A percentile compares a stretch with the other conserved stretches of the same genome.
Evolutionary conservation across 1,140 invertebrate species (phyloP).

Genomic region (Drosophila pseudoobscura): DNA sequence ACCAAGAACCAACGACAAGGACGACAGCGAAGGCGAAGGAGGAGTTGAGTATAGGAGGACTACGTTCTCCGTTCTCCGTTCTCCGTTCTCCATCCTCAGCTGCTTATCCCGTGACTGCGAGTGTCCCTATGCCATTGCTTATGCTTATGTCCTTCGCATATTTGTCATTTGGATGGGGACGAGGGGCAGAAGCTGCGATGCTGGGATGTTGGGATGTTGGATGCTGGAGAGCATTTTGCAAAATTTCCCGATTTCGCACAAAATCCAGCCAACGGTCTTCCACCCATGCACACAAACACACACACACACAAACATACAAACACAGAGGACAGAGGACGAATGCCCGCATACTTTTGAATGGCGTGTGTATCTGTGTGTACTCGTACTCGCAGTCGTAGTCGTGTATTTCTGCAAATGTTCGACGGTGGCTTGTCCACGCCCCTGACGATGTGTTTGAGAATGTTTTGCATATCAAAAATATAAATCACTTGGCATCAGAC

Average conservation of each 20-base stretch:
- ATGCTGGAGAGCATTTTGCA: conserved; percentile 44
- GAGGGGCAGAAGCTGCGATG: too few species aligned
- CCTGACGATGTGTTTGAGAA: conserved; percentile 66
- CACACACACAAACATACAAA: not conserved
- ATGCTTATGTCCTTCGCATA: conserved; percentile 80
- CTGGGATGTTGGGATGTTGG: conserved; percentile 11
- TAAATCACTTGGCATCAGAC: conserved; percentile 79
- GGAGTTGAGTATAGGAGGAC: conserved; percentile 5
- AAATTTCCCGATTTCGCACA: conserved; percentile 73
- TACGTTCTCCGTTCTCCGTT: conserved; percentile 22
- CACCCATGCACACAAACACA: not conserved
- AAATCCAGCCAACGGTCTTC: conserved; percentile 46
- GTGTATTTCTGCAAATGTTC: conserved; percentile 37
- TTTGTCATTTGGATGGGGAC: conserved; percentile 68
- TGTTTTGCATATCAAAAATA: conserved; percentile 81
- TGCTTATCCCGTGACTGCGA: conserved; percentile 42
- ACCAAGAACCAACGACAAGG: not conserved
- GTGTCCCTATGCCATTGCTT: conserved; percentile 70
- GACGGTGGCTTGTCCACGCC: conserved; percentile 61
- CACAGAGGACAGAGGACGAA: not conserved
- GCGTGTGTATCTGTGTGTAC: conserved; percentile 3
- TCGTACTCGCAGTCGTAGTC: not conserved
- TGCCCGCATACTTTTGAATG: not conserved
- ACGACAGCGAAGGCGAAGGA: conserved; percentile 5
- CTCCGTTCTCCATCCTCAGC: conserved; percentile 37